A percentile compares a stretch with the other conserved stretches of the same genome.
Conservation (phyloP, 2,797 vertebrate species). For the Peromyscus aztecus region DNA sequence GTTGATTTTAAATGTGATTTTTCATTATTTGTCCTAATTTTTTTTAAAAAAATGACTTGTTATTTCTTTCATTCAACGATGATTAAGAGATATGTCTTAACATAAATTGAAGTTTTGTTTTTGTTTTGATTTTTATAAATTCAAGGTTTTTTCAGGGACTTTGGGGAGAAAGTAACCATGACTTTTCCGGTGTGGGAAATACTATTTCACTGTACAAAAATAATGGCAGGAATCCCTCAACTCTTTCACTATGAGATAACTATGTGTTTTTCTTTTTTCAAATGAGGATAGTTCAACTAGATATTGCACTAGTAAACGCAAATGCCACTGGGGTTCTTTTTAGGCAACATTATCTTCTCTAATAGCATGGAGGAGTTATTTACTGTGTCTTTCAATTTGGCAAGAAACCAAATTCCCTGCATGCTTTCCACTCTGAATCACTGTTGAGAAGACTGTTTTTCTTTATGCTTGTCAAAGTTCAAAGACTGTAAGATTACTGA, state of each 20-base stretch:
- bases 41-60: not conserved
- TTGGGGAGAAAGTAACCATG: not conserved
- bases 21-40: not conserved
- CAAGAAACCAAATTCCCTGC: constrained; percentile 38
- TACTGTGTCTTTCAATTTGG: constrained; percentile 58
- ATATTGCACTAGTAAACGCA: constrained; percentile 10
- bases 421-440: constrained; percentile 56
- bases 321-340: not conserved
- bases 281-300: not conserved
- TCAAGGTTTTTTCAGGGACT: not conserved
- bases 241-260: not conserved
- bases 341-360: constrained; percentile 19
- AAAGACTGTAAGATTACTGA: constrained; percentile 51
- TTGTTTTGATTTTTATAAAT: not conserved
- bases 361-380: constrained; percentile 12
- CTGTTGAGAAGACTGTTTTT: constrained; percentile 16
- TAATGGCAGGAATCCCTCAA: not conserved
- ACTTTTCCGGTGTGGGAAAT: not conserved
- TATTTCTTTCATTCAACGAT: not conserved
- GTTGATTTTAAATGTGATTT: not conserved
- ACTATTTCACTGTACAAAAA: not conserved
- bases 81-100: not conserved
- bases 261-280: constrained; percentile 39
- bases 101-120: not conserved
- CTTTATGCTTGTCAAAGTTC: constrained; percentile 63